Evolutionary conservation across 2,797 vertebrate species (phyloP).

Genomic region (Semaprochilodus insignis): DNA sequence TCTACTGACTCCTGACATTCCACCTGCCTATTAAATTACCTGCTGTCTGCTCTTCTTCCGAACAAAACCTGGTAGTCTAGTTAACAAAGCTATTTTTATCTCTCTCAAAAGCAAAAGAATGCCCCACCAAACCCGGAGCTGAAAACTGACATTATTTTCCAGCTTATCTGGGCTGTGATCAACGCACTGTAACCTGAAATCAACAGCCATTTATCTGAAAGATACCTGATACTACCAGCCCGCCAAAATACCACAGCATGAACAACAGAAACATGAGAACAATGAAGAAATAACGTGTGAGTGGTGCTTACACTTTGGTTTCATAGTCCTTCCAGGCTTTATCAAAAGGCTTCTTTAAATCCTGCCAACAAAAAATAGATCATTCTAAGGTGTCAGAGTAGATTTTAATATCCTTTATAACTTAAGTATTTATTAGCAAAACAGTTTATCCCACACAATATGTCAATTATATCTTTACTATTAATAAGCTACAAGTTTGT

Average conservation of each 20-base stretch:
- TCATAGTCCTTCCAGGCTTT: constrained; percentile 99
- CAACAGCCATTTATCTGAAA: not conserved
- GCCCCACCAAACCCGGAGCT: not conserved
- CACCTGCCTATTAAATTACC: not conserved
- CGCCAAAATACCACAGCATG: not conserved
- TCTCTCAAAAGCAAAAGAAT: not conserved
- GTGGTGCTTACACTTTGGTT: constrained; percentile 90
- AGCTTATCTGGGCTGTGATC: constrained; percentile 4
- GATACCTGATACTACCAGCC: not conserved
- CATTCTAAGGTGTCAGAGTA: constrained; percentile 1
- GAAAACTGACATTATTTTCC: not conserved
- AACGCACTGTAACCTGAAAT: not conserved
- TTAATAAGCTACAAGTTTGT: not conserved
- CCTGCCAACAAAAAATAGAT: constrained; percentile 76
- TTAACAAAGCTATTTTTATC: not conserved
- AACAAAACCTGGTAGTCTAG: constrained; percentile 3
- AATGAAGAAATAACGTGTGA: not conserved
- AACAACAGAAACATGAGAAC: not conserved
- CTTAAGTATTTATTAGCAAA: no score
- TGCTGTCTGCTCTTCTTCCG: not conserved
- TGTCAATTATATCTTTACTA: not conserved
- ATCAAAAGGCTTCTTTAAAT: constrained; percentile 98
- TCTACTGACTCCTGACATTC: not conserved
- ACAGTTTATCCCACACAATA: no score
- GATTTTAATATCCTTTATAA: not conserved